Base-by-base conservation (phyloP, 2,888 invertebrate genomes). In the Nephrotoma appendiculata region DNA sequence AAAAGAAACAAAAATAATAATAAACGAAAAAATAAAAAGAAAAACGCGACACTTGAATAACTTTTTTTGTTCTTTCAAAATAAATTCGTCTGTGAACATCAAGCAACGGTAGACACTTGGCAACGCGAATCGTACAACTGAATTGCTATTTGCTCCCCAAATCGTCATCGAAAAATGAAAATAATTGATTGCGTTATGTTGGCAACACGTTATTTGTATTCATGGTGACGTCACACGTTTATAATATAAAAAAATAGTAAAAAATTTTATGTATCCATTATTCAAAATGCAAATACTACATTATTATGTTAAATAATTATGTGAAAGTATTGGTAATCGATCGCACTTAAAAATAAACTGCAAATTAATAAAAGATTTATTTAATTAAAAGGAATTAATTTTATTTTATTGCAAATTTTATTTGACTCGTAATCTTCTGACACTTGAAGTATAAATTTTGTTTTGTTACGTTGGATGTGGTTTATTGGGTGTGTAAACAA, bases 121-220 rank as follows among this genome's bases (percentile, higher is more conserved):
- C 86, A 86, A 86, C 86, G 86, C 86, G 86, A 86, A 86, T 86
- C 44, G 42, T 86, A 57, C 86, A 86, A 86, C 86, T 86, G 42
- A 86, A 71, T 71, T 31, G 71, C 71, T 31, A 31, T 3, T 31
- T 31, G 31, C 31, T 31, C 31, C 31, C 31, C 31, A 31, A 31
- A 31, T 31, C 31, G 31, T 31, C 31, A 31, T 31, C 31, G 31
- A 31, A 2, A 2, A 31, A 31, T 31, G 31, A 31, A 31, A 31
- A 31, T 31, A 31, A 31, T 31, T 31, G 31, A 31, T 52, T 52
- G 15, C 31, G 31, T 31, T 71, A 31, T 71, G 71, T 71, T 71
- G 71, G 71, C 31, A 71, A 31, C 71, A 71, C 71, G 31, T 31
- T 71, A 31, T 71, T 71, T 71, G 71, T 71, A 31, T 31, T 19